Percentiles rank a stretch among this genome's conserved stretches.
Evolutionary conservation across 2,113 vertebrate genomes (phyloP).

Genomic region (Petroica traversi): DNA sequence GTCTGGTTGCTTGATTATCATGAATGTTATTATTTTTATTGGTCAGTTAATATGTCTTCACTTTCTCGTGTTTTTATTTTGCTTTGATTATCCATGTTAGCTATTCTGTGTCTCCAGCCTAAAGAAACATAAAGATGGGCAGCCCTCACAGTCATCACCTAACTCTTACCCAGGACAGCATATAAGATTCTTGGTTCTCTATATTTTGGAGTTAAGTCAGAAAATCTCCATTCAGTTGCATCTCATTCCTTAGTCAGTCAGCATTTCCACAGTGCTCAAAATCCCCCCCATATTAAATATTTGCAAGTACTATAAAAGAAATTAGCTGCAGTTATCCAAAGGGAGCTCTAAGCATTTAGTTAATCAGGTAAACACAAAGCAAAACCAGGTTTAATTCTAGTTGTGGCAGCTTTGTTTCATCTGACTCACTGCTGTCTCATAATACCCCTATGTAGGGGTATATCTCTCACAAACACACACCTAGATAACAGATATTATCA

Average conservation of each 20-base stretch:
- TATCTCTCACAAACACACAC: background rate
- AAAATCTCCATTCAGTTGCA: background rate
- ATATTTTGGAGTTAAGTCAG: background rate
- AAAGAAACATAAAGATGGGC: background rate
- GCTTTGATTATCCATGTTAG: background rate
- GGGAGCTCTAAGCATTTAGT: background rate
- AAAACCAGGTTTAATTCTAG: background rate
- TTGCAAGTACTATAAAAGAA: background rate
- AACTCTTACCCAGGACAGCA: background rate
- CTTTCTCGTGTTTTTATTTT: background rate
- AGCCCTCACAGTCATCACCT: background rate
- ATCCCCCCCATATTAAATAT: background rate
- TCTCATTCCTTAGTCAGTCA: background rate
- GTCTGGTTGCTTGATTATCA: background rate
- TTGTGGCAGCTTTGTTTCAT: background rate
- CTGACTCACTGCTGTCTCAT: background rate
- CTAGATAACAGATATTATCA: background rate
- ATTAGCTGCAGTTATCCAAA: background rate
- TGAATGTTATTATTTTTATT: conserved; percentile 46
- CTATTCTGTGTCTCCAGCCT: background rate
- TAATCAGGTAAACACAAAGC: background rate
- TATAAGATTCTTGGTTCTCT: background rate
- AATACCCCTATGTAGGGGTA: background rate
- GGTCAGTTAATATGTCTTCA: background rate
- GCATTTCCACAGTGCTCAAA: background rate